phyloP scores from a whole-genome alignment of 2,888 invertebrate species.

The Drosophila neoperkinsi region DNA sequence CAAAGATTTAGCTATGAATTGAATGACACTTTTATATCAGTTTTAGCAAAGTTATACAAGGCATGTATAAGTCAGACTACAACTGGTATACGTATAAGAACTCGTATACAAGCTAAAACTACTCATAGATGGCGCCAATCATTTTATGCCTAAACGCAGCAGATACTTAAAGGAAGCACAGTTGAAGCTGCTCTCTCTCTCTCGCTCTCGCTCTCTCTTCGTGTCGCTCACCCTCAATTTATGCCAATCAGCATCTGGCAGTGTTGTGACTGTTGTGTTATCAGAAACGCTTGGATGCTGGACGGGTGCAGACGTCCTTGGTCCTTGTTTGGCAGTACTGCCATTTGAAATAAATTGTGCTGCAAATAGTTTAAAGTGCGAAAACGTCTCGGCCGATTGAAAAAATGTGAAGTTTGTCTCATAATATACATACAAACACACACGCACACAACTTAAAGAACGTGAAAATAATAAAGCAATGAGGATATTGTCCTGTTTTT shows the following conservation, averaged over 20 bases:
- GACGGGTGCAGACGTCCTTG: constrained; percentile 62
- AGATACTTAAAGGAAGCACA: neutral
- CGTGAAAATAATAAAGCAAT: constrained; percentile 38
- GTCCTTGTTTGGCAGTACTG: constrained; percentile 17
- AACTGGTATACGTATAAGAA: constrained; percentile 4
- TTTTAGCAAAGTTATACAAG: constrained; percentile 8
- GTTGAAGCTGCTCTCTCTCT: neutral
- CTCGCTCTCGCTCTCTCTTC: neutral
- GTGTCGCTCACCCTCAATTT: constrained; percentile 3
- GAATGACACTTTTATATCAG: neutral
- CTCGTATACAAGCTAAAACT: neutral
- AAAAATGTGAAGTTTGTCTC: constrained; percentile 40
- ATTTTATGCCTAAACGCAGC: constrained; percentile 33
- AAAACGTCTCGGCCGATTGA: constrained; percentile 43
- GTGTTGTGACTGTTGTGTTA: constrained; percentile 60
- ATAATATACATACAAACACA: constrained; percentile 30
- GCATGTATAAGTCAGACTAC: constrained; percentile 3
- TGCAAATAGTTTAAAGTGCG: constrained; percentile 61
- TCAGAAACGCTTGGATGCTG: constrained; percentile 77
- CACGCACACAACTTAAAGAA: constrained; percentile 20
- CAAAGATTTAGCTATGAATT: neutral
- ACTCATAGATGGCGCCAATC: constrained; percentile 44
- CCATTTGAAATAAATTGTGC: constrained; percentile 14
- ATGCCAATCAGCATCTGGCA: constrained; percentile 21
- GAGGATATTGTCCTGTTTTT: constrained; percentile 27